Percentiles rank a stretch among this genome's conserved stretches.
Evolutionary conservation across 1,140 invertebrate species (phyloP).

Genomic region (Leptinotarsa texana): DNA sequence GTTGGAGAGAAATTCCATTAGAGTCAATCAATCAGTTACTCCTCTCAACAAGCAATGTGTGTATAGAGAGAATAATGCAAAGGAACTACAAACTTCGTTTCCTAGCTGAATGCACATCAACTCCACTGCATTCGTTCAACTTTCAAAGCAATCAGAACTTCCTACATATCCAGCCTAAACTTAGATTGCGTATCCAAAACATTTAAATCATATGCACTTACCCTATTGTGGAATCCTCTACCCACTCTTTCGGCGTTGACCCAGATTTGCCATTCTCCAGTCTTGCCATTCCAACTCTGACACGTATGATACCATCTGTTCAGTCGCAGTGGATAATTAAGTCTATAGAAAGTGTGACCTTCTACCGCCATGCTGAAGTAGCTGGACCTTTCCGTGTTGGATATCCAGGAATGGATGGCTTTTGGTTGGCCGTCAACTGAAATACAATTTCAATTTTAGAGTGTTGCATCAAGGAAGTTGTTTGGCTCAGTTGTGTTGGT

Average conservation of each 20-base stretch:
- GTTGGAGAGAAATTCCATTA: too few relatives aligned
- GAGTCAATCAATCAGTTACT: too few relatives aligned
- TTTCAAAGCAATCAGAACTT: not conserved
- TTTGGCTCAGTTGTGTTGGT: too few relatives aligned
- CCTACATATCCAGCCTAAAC: not conserved
- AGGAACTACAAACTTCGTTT: too few relatives aligned
- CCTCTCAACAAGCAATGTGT: too few relatives aligned
- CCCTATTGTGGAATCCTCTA: conserved; percentile 80
- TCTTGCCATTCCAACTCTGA: conserved; percentile 82
- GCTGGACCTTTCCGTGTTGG: conserved; percentile 75
- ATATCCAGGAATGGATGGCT: conserved; percentile 75
- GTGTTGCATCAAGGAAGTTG: too few relatives aligned
- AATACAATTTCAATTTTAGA: not conserved
- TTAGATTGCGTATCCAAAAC: not conserved
- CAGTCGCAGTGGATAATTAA: conserved; percentile 78
- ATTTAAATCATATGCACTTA: conserved; percentile 57
- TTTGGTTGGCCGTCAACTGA: conserved; percentile 70
- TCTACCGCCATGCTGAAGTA: conserved; percentile 79
- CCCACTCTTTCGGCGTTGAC: conserved; percentile 80
- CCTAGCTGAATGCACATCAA: too few relatives aligned
- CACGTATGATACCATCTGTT: conserved; percentile 85
- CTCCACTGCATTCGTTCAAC: not conserved
- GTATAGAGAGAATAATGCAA: too few relatives aligned
- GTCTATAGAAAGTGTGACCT: conserved; percentile 77
- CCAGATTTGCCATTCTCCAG: conserved; percentile 86